Evolutionary conservation across 2,888 invertebrate genomes (phyloP).

Genomic region (Apocheima hispidaria): DNA sequence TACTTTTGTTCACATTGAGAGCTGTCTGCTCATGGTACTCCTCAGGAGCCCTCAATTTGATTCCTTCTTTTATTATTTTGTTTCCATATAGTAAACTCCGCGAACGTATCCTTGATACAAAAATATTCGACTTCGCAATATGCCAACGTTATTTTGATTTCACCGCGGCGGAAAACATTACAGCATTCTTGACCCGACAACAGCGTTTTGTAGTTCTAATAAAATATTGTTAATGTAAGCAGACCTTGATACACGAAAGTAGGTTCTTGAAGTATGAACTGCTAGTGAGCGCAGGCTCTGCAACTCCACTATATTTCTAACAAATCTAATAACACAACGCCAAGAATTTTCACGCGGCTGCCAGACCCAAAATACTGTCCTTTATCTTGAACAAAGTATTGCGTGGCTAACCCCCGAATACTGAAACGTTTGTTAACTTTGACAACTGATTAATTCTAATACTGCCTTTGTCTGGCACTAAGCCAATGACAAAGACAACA

Average conservation of each 20-base stretch:
- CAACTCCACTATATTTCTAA: neutral
- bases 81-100: neutral
- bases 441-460: too few species aligned
- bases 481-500: too few species aligned
- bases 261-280: neutral
- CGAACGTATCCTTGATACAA: neutral
- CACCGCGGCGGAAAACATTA: neutral
- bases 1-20: too few species aligned
- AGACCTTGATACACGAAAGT: neutral
- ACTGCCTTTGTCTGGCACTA: too few species aligned
- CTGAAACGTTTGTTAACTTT: neutral
- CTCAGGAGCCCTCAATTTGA: too few species aligned
- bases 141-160: neutral
- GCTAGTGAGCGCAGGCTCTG: neutral
- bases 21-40: too few species aligned
- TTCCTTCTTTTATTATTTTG: too few species aligned
- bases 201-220: neutral
- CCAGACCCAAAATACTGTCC: conserved; percentile 4
- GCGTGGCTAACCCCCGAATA: too few species aligned
- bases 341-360: conserved; percentile 13
- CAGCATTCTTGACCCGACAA: neutral
- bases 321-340: conserved; percentile 22
- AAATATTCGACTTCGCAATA: neutral
- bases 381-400: neutral
- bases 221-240: neutral